Conservation (phyloP, 2,113 vertebrate species). For the Proteles cristata region DNA sequence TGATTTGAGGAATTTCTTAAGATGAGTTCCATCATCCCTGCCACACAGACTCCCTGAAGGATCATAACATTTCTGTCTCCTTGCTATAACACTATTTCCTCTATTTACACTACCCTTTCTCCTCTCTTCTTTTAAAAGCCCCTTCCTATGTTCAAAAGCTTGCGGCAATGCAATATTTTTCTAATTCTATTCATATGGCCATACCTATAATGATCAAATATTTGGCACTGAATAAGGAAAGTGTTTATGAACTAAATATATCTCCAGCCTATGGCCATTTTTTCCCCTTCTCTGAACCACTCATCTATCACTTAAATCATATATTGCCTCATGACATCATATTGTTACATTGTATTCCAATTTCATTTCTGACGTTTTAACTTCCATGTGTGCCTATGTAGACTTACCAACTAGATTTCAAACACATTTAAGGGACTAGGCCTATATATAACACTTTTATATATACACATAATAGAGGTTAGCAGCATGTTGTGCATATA, state of each 20-base stretch:
- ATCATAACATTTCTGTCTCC: neutral
- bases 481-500: neutral
- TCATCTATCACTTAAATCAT: neutral
- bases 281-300: neutral
- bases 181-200: neutral
- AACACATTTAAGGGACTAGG: neutral
- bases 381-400: neutral
- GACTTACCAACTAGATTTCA: conserved; percentile 16
- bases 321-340: neutral
- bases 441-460: neutral
- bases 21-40: neutral
- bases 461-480: neutral
- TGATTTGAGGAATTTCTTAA: neutral
- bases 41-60: neutral
- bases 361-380: conserved; percentile 3
- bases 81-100: neutral
- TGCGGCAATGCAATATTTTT: neutral
- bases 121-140: conserved; percentile 41
- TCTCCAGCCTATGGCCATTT: neutral
- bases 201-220: conserved; percentile 22
- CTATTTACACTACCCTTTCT: neutral
- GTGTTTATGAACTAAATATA: neutral
- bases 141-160: neutral
- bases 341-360: neutral
- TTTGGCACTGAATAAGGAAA: neutral